phyloP scores from a whole-genome alignment of 2,113 vertebrate species.

The Larimichthys polyactis region DNA sequence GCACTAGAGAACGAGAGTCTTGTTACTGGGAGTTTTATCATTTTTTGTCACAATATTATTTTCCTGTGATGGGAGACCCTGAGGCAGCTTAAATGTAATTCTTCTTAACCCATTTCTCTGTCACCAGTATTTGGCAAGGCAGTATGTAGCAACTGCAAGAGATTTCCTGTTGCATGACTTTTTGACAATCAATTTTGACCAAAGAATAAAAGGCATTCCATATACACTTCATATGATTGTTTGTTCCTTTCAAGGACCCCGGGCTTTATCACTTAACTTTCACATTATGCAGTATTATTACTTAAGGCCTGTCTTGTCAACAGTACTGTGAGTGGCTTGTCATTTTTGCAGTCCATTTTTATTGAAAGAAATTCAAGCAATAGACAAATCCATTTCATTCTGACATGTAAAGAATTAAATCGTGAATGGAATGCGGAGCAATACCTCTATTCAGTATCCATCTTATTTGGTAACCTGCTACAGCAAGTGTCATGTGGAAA shows the following conservation, averaged over 20 bases:
- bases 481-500: not conserved
- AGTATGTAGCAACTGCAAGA: conserved; percentile 58
- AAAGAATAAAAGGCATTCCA: conserved; percentile 79
- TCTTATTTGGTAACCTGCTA: conserved; percentile 11
- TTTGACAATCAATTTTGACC: conserved; percentile 72
- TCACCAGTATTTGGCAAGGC: conserved; percentile 50
- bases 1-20: conserved; percentile 32
- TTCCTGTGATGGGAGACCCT: conserved; percentile 50
- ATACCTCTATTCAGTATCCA: conserved; percentile 16
- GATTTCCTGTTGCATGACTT: conserved; percentile 76
- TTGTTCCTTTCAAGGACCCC: conserved; percentile 41
- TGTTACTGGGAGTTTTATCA: conserved; percentile 21
- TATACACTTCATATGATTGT: conserved; percentile 39
- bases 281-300: not conserved
- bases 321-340: not conserved
- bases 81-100: conserved; percentile 76
- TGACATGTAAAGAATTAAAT: not conserved
- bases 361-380: not conserved
- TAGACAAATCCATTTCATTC: not conserved
- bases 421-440: not conserved
- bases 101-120: conserved; percentile 41
- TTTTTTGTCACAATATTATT: conserved; percentile 44
- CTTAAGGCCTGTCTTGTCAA: not conserved
- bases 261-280: conserved; percentile 6
- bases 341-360: not conserved